These are phyloP conservation scores for Pseudococcus viburni DNA, from an alignment of 2,888 invertebrate genomes.

Conservation along the genomic window DNA sequence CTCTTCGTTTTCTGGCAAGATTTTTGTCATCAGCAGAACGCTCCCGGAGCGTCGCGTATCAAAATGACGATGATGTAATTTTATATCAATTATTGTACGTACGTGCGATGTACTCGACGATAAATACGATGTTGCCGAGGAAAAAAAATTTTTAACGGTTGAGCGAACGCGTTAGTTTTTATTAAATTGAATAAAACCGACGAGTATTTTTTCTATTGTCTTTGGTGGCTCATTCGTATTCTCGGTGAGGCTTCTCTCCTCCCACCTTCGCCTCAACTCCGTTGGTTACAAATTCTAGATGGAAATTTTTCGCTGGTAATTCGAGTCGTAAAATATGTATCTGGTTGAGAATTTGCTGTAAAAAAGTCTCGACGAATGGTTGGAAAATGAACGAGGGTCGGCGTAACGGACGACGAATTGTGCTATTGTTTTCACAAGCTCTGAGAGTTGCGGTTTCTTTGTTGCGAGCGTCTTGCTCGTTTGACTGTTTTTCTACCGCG, in stretches of 20 bases:
- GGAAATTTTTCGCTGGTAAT: neutral
- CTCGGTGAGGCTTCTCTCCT: neutral
- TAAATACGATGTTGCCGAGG: neutral
- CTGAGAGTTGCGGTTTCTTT: no score
- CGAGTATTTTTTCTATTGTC: neutral
- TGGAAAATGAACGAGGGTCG: no score
- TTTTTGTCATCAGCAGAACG: neutral
- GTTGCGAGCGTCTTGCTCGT: no score
- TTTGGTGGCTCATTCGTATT: neutral
- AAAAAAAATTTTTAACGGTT: neutral
- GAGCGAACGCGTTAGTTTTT: neutral
- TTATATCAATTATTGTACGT: slow-evolving; percentile 3
- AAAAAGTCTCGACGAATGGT: no score
- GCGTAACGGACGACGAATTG: no score
- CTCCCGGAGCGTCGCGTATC: neutral
- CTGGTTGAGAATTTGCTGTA: no score
- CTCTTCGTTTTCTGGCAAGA: no score
- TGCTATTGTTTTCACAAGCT: no score
- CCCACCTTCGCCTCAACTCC: neutral
- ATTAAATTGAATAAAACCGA: neutral
- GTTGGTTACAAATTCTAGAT: neutral
- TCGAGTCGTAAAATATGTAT: no score
- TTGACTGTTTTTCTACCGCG: no score
- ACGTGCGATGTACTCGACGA: no score
- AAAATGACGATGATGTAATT: neutral